A percentile compares a stretch with the other conserved stretches of the same genome.
Evolutionary conservation across 1,140 invertebrate genomes (phyloP).

Genomic region (Pseudomyrmex flavicornis): DNA sequence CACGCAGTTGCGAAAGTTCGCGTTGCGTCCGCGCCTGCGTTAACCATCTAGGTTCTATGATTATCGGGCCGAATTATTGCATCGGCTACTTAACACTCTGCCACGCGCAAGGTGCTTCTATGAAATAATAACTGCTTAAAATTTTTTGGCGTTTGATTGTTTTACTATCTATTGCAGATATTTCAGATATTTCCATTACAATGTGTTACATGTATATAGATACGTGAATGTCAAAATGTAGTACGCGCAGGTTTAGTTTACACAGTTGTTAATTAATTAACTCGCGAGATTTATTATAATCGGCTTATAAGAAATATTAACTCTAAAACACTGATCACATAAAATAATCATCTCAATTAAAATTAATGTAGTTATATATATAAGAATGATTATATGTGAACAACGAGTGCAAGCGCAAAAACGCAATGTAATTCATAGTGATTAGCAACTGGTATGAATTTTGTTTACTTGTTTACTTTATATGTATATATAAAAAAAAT

Average conservation of each 20-base stretch:
- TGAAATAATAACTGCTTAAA: background rate
- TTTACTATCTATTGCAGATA: background rate
- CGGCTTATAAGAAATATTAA: slow-evolving; percentile 47
- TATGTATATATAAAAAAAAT: too few relatives aligned
- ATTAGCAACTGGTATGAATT: background rate
- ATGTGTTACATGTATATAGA: background rate
- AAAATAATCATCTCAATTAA: slow-evolving; percentile 44
- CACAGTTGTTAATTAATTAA: slow-evolving; percentile 40
- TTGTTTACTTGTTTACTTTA: too few relatives aligned
- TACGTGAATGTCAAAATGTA: background rate
- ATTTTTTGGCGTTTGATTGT: background rate
- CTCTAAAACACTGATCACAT: slow-evolving; percentile 5
- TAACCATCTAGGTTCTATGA: slow-evolving; percentile 63
- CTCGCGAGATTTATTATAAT: slow-evolving; percentile 34
- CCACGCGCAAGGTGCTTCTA: background rate
- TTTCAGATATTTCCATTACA: slow-evolving; percentile 19
- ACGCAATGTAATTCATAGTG: background rate
- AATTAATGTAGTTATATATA: slow-evolving; percentile 32
- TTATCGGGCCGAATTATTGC: slow-evolving; percentile 51
- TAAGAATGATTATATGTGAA: slow-evolving; percentile 9
- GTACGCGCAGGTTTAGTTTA: background rate
- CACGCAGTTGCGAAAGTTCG: slow-evolving; percentile 52
- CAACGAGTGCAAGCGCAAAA: background rate
- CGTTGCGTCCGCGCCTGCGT: slow-evolving; percentile 40
- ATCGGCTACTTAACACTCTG: slow-evolving; percentile 4